Evolutionary conservation across 2,113 vertebrate species (phyloP).

Genomic region (Ranitomeya imitator): DNA sequence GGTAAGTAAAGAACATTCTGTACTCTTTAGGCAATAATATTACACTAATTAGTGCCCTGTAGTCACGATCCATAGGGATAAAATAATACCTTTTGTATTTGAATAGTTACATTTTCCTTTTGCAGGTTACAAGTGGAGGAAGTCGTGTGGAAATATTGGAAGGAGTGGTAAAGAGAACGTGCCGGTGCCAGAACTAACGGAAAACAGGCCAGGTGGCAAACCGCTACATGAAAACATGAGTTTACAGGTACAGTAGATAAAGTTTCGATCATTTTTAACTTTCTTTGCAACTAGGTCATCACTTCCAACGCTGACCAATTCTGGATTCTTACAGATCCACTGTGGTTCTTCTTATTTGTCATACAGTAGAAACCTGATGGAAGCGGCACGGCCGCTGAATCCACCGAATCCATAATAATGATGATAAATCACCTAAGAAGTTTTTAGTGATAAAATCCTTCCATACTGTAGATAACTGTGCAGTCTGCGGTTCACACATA

Average conservation of each 20-base stretch:
- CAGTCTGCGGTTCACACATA: too few species aligned
- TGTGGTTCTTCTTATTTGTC: too few species aligned
- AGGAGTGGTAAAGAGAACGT: background rate
- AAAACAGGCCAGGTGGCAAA: slow-evolving; percentile 1
- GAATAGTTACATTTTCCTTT: slow-evolving; percentile 2
- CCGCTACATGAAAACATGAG: slow-evolving; percentile 55
- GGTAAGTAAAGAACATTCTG: background rate
- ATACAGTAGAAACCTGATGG: too few species aligned
- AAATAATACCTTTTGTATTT: slow-evolving; percentile 20
- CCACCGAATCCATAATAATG: too few species aligned
- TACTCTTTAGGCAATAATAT: background rate
- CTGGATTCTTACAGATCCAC: background rate
- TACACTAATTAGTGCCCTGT: background rate
- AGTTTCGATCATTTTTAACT: background rate
- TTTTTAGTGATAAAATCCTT: too few species aligned
- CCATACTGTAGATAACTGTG: too few species aligned
- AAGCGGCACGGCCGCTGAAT: too few species aligned
- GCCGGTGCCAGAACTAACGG: background rate
- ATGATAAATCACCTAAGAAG: too few species aligned
- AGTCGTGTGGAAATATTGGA: slow-evolving; percentile 11
- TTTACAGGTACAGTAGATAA: slow-evolving; percentile 47
- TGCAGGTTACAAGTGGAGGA: slow-evolving; percentile 14
- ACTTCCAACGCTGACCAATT: background rate
- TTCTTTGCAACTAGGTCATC: too few species aligned
- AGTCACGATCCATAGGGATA: background rate